These are phyloP conservation scores for Kuschelorhynchus macadamiae DNA, from an alignment of 2,888 invertebrate genomes.

Conservation along the genomic window DNA sequence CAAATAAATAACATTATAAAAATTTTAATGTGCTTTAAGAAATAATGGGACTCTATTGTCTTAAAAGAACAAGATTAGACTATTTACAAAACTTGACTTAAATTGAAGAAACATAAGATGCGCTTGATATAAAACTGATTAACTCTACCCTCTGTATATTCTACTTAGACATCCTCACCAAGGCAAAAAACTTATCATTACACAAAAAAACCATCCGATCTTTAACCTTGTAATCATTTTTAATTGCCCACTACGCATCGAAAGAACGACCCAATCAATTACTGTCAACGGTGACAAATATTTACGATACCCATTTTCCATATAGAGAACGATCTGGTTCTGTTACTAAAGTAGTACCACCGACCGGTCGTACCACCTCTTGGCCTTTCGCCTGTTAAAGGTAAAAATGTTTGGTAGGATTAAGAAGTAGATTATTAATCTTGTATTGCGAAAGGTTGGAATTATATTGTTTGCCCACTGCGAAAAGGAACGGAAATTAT, in stretches of 20 bases:
- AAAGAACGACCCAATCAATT: slow-evolving; percentile 41
- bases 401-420: slow-evolving; percentile 19
- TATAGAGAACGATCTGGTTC: slow-evolving; percentile 42
- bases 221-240: slow-evolving; percentile 27
- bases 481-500: no score
- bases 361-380: slow-evolving; percentile 35
- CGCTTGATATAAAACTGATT: no score
- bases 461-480: no score
- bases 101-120: no score
- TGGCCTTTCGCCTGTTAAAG: slow-evolving; percentile 38
- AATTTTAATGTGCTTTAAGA: no score
- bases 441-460: background rate
- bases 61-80: no score
- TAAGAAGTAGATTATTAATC: slow-evolving; percentile 1
- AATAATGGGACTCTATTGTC: no score
- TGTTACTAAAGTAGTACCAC: slow-evolving; percentile 29
- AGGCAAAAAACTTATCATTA: no score
- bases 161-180: no score
- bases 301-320: slow-evolving; percentile 41
- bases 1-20: no score
- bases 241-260: slow-evolving; percentile 34
- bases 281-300: slow-evolving; percentile 43
- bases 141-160: no score
- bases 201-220: background rate
- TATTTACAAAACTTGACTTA: no score